phyloP scores from a whole-genome alignment of 2,113 vertebrate genomes.

The Hemiscyllium ocellatum region DNA sequence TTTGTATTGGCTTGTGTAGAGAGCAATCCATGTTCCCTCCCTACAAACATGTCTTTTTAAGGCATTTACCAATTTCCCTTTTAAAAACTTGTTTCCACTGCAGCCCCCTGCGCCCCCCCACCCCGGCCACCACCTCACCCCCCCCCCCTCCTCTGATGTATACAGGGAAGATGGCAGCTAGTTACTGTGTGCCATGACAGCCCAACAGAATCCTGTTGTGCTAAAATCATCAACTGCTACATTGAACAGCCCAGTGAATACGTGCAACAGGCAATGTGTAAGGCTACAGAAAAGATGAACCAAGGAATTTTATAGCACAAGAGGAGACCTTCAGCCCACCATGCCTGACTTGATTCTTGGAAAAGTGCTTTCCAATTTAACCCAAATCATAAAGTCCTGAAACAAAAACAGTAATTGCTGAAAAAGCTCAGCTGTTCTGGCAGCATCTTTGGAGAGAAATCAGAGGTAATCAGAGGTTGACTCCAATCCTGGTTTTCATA shows the following conservation, averaged over 20 bases:
- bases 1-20: neutral
- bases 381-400: neutral
- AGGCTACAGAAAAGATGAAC: neutral
- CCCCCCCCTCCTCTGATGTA: neutral
- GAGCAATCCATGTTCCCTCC: neutral
- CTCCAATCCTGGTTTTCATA: too few relatives aligned
- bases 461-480: too few relatives aligned
- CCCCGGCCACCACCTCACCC: too few relatives aligned
- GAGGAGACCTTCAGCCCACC: neutral
- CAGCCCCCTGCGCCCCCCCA: too few relatives aligned
- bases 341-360: neutral
- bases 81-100: neutral
- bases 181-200: neutral
- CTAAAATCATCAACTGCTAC: neutral
- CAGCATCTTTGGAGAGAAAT: too few relatives aligned
- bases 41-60: neutral
- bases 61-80: neutral
- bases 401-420: too few relatives aligned
- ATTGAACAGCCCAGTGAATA: neutral
- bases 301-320: neutral
- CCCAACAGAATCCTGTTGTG: neutral
- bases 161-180: neutral
- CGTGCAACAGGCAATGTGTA: neutral
- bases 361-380: neutral
- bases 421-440: too few relatives aligned